These are phyloP conservation scores for Ischnus inquisitorius DNA, from an alignment of 2,888 invertebrate species.

Conservation along the genomic window DNA sequence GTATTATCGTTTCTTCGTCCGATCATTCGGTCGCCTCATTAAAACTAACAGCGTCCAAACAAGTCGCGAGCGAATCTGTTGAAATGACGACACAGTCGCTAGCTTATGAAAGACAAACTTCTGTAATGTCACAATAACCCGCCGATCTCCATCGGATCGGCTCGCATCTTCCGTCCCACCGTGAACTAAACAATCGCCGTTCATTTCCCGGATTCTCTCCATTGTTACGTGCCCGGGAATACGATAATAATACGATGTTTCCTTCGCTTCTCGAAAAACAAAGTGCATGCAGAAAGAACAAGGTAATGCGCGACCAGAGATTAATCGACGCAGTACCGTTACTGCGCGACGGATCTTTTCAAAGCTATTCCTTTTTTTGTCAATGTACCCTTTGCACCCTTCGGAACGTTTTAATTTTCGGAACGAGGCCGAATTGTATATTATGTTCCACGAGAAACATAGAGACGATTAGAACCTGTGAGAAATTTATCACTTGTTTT, in stretches of 20 bases:
- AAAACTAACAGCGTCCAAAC: slow-evolving; percentile 72
- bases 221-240: slow-evolving; percentile 46
- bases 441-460: too few species aligned
- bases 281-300: not conserved
- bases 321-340: too few species aligned
- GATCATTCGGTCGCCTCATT: slow-evolving; percentile 67
- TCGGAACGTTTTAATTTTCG: too few species aligned
- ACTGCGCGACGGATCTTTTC: too few species aligned
- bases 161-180: not conserved
- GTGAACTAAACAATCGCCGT: slow-evolving; percentile 51
- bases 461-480: too few species aligned
- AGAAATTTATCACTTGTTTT: too few species aligned
- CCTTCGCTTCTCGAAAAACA: slow-evolving; percentile 21
- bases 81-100: slow-evolving; percentile 60
- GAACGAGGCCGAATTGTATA: too few species aligned
- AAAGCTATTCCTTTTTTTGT: too few species aligned
- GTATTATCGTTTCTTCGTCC: slow-evolving; percentile 7
- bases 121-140: slow-evolving; percentile 70
- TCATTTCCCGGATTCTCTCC: slow-evolving; percentile 38
- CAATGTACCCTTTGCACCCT: too few species aligned
- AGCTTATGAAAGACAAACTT: slow-evolving; percentile 74
- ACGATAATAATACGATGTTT: slow-evolving; percentile 6
- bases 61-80: slow-evolving; percentile 62
- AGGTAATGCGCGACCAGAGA: too few species aligned
- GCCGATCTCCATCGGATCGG: slow-evolving; percentile 37